Base-by-base conservation (phyloP, 2,888 invertebrate genomes). In the Drosophila subsilvestris region DNA sequence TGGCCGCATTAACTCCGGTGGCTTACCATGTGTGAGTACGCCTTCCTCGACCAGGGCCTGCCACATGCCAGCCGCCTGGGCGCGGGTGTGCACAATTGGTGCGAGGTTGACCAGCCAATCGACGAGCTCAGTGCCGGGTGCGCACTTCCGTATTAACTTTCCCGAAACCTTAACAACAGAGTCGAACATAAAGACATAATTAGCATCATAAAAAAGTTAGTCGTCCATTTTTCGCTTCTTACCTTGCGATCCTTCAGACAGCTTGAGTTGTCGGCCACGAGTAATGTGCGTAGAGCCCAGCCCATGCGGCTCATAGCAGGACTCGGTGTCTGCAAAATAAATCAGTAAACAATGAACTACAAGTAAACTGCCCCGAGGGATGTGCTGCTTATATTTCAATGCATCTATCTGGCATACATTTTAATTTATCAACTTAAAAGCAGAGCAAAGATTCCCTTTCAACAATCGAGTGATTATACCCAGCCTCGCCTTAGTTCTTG, bases 51-150 rank as follows among this genome's bases (percentile, higher is more conserved):
- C 93, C 59, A 97, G 92, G 0, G 95, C 95, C 91, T 97, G 97
- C 96, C 96, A 97, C 95, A 97, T 96, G 72, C 95, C 96, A 54
- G 95, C 94, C 56, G 96, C 96, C 90, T 96, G 95, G 75, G 94
- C 93, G 71, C 96, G 93, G 29, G 93, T 93, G 84, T 95, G 95
- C 14, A 95, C 94, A 76, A 93, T 93, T 61, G 94, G 92, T 56
- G 94, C 94, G 80, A 95, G 93, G 80, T 94, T 93, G 79, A 96
- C 92, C 72, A 97, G 91, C 96, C 96, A 97, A 91, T 96, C 96
- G 50, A 96, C 96, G 92, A 97, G 94, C 91, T 97, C 96, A 0
- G 95, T 95, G 66, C 96, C 97, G 10, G 96, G 95, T 89, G 96
- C 95, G 90, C 95, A 95, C 86, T 94, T 93, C 75, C 95, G 93